Base-by-base conservation (phyloP, 2,113 vertebrate genomes). In the Oenanthe oenanthe region DNA sequence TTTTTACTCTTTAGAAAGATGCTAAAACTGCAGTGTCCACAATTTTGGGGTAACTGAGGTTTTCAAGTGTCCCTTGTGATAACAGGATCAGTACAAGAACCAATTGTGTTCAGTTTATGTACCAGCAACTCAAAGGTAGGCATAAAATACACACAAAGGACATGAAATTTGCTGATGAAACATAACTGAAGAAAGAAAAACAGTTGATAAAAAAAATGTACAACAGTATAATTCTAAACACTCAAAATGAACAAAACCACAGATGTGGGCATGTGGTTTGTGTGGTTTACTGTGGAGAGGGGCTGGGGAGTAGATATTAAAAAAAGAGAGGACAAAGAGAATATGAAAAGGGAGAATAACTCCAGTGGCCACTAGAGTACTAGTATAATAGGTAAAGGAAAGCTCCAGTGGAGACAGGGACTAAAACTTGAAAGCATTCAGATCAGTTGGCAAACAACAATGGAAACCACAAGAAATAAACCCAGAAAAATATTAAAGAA, bases 1-100 rank as follows among this genome's bases (percentile, higher is more conserved):
- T 85, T 68, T 88, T 68, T 63, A 57, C 67, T 81, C 38, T 89
- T 75, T 88, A 83, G 84, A 96, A 92, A 95, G 48, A 67, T 65
- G 45, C 32, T 80, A 92, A 96, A 96, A 85, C 40, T 96, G 88
- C 66, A 95, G 50, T 92, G 90, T 95, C 81, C 32, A 91, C 81
- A 92, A 50, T 50, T 82, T 60, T 42, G 47, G 57, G 34, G 22
- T 70, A 94, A 95, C 60, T 61, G 40, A 53, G 38, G 54, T 79
- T 81, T 93, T 93, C 34, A 58, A 89, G 40, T 65, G 18, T 70
- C 57, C 68, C 57, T 66, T 81, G 79, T 79, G 77, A 85, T 61
- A 56, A 89, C 32, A 50, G 29, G 17, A 93, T 89, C 60, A 51
- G 61, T 32, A 54, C 36, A 71, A 74, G 58, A 88, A 70, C 4